phyloP scores from a whole-genome alignment of 1,140 invertebrate genomes.

The Ylistrum balloti region DNA sequence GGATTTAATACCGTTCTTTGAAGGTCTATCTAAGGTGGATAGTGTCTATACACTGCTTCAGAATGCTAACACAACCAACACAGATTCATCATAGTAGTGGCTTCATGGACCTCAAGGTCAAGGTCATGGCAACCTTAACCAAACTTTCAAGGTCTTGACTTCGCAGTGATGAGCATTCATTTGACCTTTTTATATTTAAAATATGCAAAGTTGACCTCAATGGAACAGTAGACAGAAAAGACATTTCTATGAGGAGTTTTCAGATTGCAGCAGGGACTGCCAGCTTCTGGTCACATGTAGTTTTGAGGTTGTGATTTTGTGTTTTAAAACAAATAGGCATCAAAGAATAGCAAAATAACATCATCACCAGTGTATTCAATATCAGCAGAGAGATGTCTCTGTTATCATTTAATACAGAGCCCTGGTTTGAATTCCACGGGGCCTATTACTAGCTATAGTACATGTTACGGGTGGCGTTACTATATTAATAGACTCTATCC shows the following conservation, averaged over 20 bases:
- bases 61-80: constrained; percentile 70
- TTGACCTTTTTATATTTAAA: constrained; percentile 25
- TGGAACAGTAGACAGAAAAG: not conserved
- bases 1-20: constrained; percentile 96
- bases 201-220: constrained; percentile 28
- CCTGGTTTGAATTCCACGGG: not conserved
- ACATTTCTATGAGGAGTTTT: not conserved
- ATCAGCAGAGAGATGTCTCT: not conserved
- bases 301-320: constrained; percentile 39
- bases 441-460: not conserved
- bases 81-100: constrained; percentile 71
- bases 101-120: constrained; percentile 46
- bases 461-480: not conserved
- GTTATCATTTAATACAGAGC: not conserved
- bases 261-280: not conserved
- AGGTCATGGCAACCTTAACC: not conserved
- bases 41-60: constrained; percentile 80
- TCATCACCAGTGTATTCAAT: not conserved
- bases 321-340: not conserved
- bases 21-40: constrained; percentile 87
- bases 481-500: not conserved
- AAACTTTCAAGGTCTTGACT: constrained; percentile 11
- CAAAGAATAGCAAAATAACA: not conserved
- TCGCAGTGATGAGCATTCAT: not conserved
- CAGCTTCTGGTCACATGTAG: not conserved